phyloP scores from a whole-genome alignment of 2,888 invertebrate species.

The Bursaphelenchus okinawaensis region DNA sequence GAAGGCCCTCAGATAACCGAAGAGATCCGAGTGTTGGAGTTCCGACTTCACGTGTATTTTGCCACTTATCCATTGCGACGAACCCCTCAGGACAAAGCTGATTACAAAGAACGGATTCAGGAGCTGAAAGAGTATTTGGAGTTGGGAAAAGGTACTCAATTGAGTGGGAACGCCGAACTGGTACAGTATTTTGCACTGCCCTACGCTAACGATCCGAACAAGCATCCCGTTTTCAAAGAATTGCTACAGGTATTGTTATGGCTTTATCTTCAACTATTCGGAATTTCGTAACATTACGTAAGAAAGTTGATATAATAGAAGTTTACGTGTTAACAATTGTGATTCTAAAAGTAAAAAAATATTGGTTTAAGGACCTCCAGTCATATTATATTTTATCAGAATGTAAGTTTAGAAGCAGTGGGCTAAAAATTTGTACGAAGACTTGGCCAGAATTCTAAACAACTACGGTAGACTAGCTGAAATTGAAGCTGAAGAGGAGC shows the following conservation, averaged over 20 bases:
- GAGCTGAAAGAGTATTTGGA: conserved; percentile 28
- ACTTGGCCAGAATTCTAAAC: conserved; percentile 12
- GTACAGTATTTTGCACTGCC: conserved; percentile 24
- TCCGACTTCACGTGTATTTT: conserved; percentile 24
- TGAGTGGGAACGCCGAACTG: conserved; percentile 18
- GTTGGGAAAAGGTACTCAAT: conserved; percentile 19
- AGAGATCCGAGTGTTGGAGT: conserved; percentile 17
- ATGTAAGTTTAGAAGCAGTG: conserved; percentile 24
- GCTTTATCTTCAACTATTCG: no score
- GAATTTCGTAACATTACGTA: neutral
- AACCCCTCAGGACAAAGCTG: conserved; percentile 18
- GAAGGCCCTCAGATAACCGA: neutral
- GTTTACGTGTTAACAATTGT: no score
- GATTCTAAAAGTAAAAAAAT: neutral
- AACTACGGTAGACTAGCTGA: conserved; percentile 11
- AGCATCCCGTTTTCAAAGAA: conserved; percentile 25
- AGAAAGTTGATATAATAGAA: no score
- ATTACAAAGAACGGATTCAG: conserved; percentile 15
- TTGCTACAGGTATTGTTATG: conserved; percentile 20
- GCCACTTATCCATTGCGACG: conserved; percentile 23
- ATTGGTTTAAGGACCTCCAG: neutral
- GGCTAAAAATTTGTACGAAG: conserved; percentile 22
- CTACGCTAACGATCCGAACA: conserved; percentile 26
- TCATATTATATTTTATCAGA: neutral
- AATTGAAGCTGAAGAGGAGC: conserved; percentile 26